These are phyloP conservation scores for Sebastes itinus DNA, from an alignment of 2,797 vertebrate genomes.

Conservation along the genomic window DNA sequence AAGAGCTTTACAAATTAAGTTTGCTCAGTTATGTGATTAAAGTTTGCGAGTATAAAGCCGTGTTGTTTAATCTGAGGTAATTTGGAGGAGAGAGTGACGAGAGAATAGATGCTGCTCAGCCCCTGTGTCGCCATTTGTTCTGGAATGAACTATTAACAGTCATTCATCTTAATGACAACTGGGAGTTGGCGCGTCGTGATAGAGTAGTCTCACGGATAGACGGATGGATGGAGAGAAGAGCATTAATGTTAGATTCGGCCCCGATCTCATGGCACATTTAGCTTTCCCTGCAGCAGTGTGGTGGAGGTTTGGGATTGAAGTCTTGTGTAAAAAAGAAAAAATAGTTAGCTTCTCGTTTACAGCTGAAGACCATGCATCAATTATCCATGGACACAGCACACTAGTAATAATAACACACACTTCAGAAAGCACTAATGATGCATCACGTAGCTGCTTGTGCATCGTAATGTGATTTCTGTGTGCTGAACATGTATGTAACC, in stretches of 20 bases:
- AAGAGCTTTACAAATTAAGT: neutral
- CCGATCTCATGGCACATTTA: neutral
- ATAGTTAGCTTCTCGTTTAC: neutral
- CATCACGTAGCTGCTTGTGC: neutral
- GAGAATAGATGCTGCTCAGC: conserved; percentile 32
- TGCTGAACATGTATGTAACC: neutral
- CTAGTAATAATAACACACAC: neutral
- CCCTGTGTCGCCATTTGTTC: conserved; percentile 48
- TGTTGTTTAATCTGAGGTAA: conserved; percentile 71
- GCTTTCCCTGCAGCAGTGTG: neutral
- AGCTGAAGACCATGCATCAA: conserved; percentile 13
- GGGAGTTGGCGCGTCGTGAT: conserved; percentile 4
- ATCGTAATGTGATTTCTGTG: neutral
- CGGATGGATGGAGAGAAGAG: neutral
- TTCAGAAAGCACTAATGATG: conserved; percentile 10
- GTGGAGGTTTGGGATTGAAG: neutral
- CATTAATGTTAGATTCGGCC: neutral
- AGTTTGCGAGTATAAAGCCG: conserved; percentile 46
- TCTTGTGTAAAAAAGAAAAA: neutral
- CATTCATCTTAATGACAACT: conserved; percentile 34
- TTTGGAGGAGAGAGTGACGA: conserved; percentile 36
- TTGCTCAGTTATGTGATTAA: conserved; percentile 34
- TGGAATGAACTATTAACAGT: conserved; percentile 29
- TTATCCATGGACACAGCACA: neutral
- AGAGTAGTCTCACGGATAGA: neutral